Percentiles rank a stretch among this genome's conserved stretches.
Conservation (phyloP, 2,113 vertebrate genomes). For the Rattus rattus region DNA sequence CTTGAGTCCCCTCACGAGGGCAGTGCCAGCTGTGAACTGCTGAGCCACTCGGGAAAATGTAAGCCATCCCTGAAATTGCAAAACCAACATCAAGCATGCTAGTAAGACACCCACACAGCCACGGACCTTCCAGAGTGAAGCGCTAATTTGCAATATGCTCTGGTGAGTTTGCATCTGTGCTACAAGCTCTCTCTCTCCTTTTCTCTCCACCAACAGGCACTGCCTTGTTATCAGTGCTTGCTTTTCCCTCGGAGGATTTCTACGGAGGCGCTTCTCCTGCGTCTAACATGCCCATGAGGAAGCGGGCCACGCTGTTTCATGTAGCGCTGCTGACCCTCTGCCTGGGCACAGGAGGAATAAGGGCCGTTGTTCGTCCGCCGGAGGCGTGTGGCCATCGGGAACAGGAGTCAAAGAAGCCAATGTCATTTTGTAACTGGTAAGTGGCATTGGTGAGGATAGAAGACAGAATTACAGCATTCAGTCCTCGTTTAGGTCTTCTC, state of each 20-base stretch:
- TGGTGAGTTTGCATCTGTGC: background rate
- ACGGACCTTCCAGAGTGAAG: background rate
- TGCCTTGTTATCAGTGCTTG: conserved; percentile 90
- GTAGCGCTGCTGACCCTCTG: conserved; percentile 89
- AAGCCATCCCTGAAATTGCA: background rate
- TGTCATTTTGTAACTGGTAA: conserved; percentile 95
- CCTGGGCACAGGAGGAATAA: conserved; percentile 92
- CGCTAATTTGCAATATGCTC: background rate
- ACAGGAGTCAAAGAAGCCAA: conserved; percentile 86
- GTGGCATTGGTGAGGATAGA: conserved; percentile 56
- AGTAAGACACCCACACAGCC: background rate
- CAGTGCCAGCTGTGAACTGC: background rate
- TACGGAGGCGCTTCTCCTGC: conserved; percentile 88
- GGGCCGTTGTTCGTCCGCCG: conserved; percentile 91
- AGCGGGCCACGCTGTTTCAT: conserved; percentile 91
- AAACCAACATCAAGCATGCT: background rate
- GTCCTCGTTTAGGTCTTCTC: background rate
- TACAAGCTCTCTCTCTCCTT: background rate
- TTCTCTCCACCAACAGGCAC: conserved; percentile 87
- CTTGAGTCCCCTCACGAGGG: background rate
- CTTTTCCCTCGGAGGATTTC: conserved; percentile 95
- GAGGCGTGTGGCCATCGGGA: conserved; percentile 89
- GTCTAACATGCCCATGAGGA: conserved; percentile 84
- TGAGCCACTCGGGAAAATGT: conserved; percentile 14
- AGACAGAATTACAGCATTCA: background rate